Conservation (phyloP, 1,140 invertebrate species). For the Drosophila albomicans region DNA sequence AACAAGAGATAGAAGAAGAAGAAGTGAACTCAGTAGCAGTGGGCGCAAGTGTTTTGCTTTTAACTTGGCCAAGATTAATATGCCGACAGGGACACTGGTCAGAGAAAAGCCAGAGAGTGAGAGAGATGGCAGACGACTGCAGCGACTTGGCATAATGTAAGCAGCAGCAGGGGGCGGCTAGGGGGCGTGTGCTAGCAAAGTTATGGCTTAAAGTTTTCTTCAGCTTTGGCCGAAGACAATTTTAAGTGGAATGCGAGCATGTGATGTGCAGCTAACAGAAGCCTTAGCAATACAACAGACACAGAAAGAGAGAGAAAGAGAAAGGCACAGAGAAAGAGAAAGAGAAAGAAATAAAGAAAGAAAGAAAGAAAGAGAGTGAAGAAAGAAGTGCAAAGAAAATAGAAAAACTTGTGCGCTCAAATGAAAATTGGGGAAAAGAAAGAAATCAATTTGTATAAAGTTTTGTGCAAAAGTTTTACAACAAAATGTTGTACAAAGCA, state of each 20-base stretch:
- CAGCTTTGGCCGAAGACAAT: slow-evolving; percentile 22
- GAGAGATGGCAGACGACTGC: background rate
- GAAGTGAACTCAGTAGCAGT: slow-evolving; percentile 49
- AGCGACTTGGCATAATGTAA: slow-evolving; percentile 58
- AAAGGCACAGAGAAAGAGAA: background rate
- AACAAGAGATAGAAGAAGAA: background rate
- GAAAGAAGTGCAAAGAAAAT: background rate
- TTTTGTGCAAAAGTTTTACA: slow-evolving; percentile 23
- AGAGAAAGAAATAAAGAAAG: background rate
- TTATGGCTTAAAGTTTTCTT: slow-evolving; percentile 64
- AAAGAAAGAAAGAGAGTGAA: background rate
- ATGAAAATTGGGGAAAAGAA: slow-evolving; percentile 18
- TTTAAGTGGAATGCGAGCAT: slow-evolving; percentile 27
- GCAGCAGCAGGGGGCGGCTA: slow-evolving; percentile 22
- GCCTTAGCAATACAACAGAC: background rate
- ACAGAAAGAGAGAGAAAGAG: background rate
- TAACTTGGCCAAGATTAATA: slow-evolving; percentile 66
- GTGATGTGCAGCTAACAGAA: slow-evolving; percentile 18
- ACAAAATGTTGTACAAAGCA: slow-evolving; percentile 9
- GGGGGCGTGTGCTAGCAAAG: slow-evolving; percentile 46
- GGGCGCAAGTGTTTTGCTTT: slow-evolving; percentile 76
- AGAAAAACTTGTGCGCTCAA: slow-evolving; percentile 15
- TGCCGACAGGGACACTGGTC: slow-evolving; percentile 42
- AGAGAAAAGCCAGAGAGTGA: slow-evolving; percentile 2
- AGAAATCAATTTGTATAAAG: slow-evolving; percentile 35